Base-by-base conservation (phyloP, 2,888 invertebrate genomes). In the Ariolimax columbianus region DNA sequence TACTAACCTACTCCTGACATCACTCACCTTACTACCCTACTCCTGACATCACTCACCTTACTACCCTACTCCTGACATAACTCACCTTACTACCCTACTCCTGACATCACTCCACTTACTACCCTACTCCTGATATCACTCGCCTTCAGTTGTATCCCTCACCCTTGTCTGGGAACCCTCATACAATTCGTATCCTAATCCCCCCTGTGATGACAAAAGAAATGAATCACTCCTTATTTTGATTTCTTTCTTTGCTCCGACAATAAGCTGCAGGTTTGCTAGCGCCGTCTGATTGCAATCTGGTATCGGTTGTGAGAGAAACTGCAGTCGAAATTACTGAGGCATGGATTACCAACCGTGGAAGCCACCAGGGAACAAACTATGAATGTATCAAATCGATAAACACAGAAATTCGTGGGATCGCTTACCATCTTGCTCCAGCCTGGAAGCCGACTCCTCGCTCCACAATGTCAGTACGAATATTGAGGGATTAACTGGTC, bases 401-500 rank as follows among this genome's bases (percentile, higher is more conserved):
- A 63, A 38, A 38, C 59, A 63, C 33, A 78, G 30, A 59, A 59
- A 78, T 23, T 78, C 38, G 40, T 59, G 63, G n/a, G 63, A 63
- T 78, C 78, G 63, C 36, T 78, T 63, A n/a, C 63, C 78, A 38
- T 63, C 59, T 23, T 63, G 26, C 59, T 38, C 38, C 38, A 78
- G n/a, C 38, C 59, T 59, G 36, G 59, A 30, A 78, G 78, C 40
- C 78, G 59, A 38, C 40, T 1, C 63, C 63, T 26, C 63, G 14
- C 7, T 7, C 38, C 40, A 23, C 30, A 79, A 68, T 79, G 68
- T 68, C 79, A 68, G 30, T 47, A 43, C 33, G 68, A 43, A 79
- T 79, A 79, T 68, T 79, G 68, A n/a, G 68, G 79, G 79, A 79
- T 79, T 79, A 79, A 23, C 68, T 14, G 30, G 68, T 40, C 79